Conservation (phyloP, 2,797 vertebrate genomes). For the Brotula barbata region DNA sequence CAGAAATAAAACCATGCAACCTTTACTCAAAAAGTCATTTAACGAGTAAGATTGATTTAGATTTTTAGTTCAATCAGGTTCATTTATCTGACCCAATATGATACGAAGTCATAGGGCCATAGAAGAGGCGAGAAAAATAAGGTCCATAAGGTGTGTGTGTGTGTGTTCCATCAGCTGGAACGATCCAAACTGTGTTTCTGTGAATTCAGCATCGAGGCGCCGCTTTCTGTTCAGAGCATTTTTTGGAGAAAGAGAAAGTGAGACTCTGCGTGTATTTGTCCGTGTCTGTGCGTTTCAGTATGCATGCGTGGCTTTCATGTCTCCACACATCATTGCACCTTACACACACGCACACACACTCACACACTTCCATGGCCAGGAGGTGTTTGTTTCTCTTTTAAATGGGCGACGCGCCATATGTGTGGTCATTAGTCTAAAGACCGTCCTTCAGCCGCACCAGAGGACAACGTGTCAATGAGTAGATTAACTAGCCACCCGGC, state of each 20-base stretch:
- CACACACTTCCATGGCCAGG: conserved; percentile 68
- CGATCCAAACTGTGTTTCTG: conserved; percentile 30
- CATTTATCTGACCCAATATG: too few relatives aligned
- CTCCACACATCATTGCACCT: conserved; percentile 44
- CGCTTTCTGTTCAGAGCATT: too few relatives aligned
- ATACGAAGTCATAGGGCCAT: too few relatives aligned
- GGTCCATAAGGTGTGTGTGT: too few relatives aligned
- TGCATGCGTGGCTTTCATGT: conserved; percentile 36
- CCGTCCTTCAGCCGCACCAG: conserved; percentile 78
- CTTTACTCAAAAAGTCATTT: too few relatives aligned
- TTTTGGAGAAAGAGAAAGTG: conserved; percentile 21
- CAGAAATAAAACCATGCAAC: too few relatives aligned
- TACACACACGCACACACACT: conserved; percentile 39
- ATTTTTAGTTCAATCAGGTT: too few relatives aligned
- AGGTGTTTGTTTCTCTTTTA: conserved; percentile 84
- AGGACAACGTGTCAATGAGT: conserved; percentile 82
- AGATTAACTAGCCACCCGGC: conserved; percentile 78
- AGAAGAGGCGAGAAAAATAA: too few relatives aligned
- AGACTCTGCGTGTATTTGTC: conserved; percentile 6
- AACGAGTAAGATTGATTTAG: too few relatives aligned
- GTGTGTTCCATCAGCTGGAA: too few relatives aligned
- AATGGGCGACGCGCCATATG: conserved; percentile 78
- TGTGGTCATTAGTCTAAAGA: conserved; percentile 82
- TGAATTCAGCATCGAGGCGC: too few relatives aligned
- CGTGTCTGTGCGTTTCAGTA: conserved; percentile 15